A percentile compares a stretch with the other conserved stretches of the same genome.
Evolutionary conservation across 2,888 invertebrate species (phyloP).

Genomic region (Bruchidius siliquastri): DNA sequence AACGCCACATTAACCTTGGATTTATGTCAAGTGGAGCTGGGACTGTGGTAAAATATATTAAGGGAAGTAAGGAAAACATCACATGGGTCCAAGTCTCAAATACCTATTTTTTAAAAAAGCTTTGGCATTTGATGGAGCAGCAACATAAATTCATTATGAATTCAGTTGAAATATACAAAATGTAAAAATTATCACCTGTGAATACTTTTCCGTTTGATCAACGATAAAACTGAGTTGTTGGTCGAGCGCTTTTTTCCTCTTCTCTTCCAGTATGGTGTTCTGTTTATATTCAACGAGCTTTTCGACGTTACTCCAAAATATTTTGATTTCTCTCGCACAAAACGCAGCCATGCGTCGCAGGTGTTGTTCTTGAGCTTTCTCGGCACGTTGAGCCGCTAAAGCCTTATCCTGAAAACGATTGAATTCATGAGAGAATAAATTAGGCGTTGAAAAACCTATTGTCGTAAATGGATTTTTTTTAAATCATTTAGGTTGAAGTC

Average conservation of each 20-base stretch:
- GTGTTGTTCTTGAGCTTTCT: slow-evolving; percentile 85
- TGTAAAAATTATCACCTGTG: slow-evolving; percentile 51
- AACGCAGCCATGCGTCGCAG: slow-evolving; percentile 81
- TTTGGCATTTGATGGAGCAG: too few relatives aligned
- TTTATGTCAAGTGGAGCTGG: not conserved
- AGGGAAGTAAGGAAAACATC: too few relatives aligned
- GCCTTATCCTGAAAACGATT: slow-evolving; percentile 69
- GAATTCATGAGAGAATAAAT: not conserved
- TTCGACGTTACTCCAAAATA: slow-evolving; percentile 95
- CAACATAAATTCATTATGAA: too few relatives aligned
- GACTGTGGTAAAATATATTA: not conserved
- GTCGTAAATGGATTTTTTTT: too few relatives aligned
- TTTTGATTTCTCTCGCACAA: slow-evolving; percentile 88
- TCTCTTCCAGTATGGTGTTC: slow-evolving; percentile 86
- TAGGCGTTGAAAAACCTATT: too few relatives aligned
- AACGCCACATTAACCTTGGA: not conserved
- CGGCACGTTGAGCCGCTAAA: slow-evolving; percentile 80
- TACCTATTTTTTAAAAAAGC: too few relatives aligned
- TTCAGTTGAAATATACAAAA: too few relatives aligned
- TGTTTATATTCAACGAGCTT: slow-evolving; percentile 95
- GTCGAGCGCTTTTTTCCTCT: slow-evolving; percentile 90
- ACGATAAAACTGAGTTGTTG: slow-evolving; percentile 97
- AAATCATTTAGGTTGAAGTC: too few relatives aligned
- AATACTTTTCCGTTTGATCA: slow-evolving; percentile 97
- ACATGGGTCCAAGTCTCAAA: too few relatives aligned